phyloP scores from a whole-genome alignment of 2,888 invertebrate species.

The Eristalis pertinax region DNA sequence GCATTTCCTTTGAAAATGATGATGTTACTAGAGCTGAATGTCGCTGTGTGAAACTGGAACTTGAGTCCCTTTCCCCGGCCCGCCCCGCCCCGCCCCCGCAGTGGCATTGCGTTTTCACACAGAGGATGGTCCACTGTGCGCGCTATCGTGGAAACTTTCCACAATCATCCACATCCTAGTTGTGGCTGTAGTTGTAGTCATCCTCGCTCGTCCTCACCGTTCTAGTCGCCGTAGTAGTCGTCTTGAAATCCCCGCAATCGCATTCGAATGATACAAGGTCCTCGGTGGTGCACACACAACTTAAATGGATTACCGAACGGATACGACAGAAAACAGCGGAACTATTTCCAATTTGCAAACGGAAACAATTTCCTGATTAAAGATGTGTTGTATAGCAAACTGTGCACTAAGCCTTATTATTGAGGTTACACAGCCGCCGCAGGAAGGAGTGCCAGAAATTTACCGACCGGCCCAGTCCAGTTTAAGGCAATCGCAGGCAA shows the following conservation, averaged over 20 bases:
- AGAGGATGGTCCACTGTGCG: slow-evolving; percentile 33
- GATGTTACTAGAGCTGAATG: slow-evolving; percentile 49
- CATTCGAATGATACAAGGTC: slow-evolving; percentile 51
- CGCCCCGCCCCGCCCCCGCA: too few species aligned
- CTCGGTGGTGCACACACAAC: slow-evolving; percentile 22
- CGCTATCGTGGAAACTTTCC: slow-evolving; percentile 45
- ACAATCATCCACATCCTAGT: slow-evolving; percentile 3
- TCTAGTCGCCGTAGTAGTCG: not conserved
- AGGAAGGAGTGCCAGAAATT: not conserved
- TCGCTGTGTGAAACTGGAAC: not conserved
- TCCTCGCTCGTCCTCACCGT: not conserved
- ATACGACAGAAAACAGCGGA: slow-evolving; percentile 71
- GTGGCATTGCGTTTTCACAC: slow-evolving; percentile 12
- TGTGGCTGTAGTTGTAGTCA: not conserved
- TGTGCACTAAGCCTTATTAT: slow-evolving; percentile 68
- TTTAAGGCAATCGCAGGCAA: not conserved
- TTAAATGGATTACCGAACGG: slow-evolving; percentile 72
- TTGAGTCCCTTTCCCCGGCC: not conserved
- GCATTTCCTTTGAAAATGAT: slow-evolving; percentile 68
- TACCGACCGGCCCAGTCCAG: not conserved
- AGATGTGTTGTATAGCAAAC: slow-evolving; percentile 73
- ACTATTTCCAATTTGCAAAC: slow-evolving; percentile 79
- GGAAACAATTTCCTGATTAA: slow-evolving; percentile 80
- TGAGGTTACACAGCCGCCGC: slow-evolving; percentile 61
- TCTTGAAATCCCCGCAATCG: slow-evolving; percentile 22